Conservation (phyloP, 2,888 invertebrate species). For the Clunio marinus region DNA sequence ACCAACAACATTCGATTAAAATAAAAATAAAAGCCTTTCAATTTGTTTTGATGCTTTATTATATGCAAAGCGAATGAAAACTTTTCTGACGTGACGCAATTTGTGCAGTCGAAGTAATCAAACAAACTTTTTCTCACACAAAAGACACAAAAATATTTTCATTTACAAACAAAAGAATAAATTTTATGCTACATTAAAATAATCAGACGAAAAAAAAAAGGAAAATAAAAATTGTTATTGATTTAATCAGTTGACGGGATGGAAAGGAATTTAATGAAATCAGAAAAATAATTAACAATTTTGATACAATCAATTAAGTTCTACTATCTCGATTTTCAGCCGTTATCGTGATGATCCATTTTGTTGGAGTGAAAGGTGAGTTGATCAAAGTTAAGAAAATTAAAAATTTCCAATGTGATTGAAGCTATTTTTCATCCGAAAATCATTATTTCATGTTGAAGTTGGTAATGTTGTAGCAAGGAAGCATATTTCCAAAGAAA, state of each 20-base stretch:
- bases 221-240: slow-evolving; percentile 7
- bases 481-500: not conserved
- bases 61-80: slow-evolving; percentile 4
- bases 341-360: slow-evolving; percentile 38
- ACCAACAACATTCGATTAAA: no score
- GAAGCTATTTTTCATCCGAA: not conserved
- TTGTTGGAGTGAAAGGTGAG: slow-evolving; percentile 37
- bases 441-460: not conserved
- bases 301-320: no score
- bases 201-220: not conserved
- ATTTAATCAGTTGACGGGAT: not conserved
- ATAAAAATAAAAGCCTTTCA: no score
- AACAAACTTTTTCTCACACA: not conserved
- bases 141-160: no score
- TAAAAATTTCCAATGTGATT: not conserved
- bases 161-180: slow-evolving; percentile 34
- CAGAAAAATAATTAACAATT: not conserved
- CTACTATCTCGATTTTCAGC: not conserved
- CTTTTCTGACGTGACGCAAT: not conserved
- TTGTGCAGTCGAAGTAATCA: not conserved
- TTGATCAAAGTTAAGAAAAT: not conserved
- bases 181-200: not conserved
- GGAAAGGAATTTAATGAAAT: not conserved
- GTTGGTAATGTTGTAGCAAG: not conserved
- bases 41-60: slow-evolving; percentile 11